Evolutionary conservation across 2,888 invertebrate genomes (phyloP).

Genomic region (Pycnomerus fuliginosus): DNA sequence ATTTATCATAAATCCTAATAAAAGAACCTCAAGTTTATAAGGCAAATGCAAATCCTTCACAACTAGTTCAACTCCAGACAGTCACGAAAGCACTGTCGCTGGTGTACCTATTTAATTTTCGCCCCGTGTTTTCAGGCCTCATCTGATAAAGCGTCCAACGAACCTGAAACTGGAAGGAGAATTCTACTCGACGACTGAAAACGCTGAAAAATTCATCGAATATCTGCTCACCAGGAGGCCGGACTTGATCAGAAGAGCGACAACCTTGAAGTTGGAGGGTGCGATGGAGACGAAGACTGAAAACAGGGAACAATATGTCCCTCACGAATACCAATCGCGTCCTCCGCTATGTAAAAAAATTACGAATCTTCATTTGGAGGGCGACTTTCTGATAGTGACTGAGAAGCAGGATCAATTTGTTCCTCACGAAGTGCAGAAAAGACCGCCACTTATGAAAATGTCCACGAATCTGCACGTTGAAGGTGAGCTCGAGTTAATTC

Average conservation of each 20-base stretch:
- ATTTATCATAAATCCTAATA: constrained; percentile 43
- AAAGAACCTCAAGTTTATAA: constrained; percentile 32
- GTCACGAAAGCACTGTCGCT: constrained; percentile 33
- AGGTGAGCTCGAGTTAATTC: constrained; percentile 52
- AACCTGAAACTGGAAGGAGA: constrained; percentile 57
- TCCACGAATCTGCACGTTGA: constrained; percentile 55
- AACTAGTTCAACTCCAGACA: constrained; percentile 35
- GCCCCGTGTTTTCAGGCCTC: constrained; percentile 5
- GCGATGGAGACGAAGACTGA: constrained; percentile 55
- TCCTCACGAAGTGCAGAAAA: constrained; percentile 50
- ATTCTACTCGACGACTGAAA: constrained; percentile 52
- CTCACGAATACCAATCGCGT: constrained; percentile 48
- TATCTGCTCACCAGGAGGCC: constrained; percentile 52
- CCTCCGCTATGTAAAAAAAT: constrained; percentile 50
- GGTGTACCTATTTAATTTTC: constrained; percentile 37
- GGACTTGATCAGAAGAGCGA: constrained; percentile 51
- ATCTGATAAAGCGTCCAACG: constrained; percentile 50
- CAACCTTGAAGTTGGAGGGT: constrained; percentile 44
- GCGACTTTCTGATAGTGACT: constrained; percentile 48
- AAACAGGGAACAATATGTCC: constrained; percentile 54
- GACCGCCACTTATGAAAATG: constrained; percentile 50
- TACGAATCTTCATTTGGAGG: constrained; percentile 56
- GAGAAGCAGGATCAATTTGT: constrained; percentile 53
- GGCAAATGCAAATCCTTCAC: constrained; percentile 42
- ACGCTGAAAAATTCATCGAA: constrained; percentile 53